A percentile compares a stretch with the other conserved stretches of the same genome.
phyloP scores from a whole-genome alignment of 2,113 vertebrate species.

The Macaca fascicularis region T2T-MFA8v1.1 NC_088394.1:84333501-84334000 shows the following conservation, averaged over 20 bases:
- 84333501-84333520: slow-evolving; percentile 82
- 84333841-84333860: fast-evolving
- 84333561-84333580: slow-evolving; percentile 54
- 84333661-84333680: fast-evolving
- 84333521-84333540: slow-evolving; percentile 74
- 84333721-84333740: slow-evolving; percentile 39
- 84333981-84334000: fast-evolving
- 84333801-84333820: background rate
- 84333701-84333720: background rate
- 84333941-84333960: background rate
- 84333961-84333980: background rate
- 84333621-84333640: background rate
- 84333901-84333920: background rate
- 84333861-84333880: fast-evolving
- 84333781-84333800: slow-evolving; percentile 37
- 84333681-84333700: background rate
- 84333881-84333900: too few species aligned
- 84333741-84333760: background rate
- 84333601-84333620: slow-evolving; percentile 4
- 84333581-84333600: background rate
- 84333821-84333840: fast-evolving
- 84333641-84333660: background rate
- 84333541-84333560: slow-evolving; percentile 54
- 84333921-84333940: background rate
- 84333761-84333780: slow-evolving; percentile 47